A percentile compares a stretch with the other conserved stretches of the same genome.
These are phyloP conservation scores for Oceanodroma tethys DNA, from an alignment of 2,113 vertebrate genomes.

Conservation along the genomic window DNA sequence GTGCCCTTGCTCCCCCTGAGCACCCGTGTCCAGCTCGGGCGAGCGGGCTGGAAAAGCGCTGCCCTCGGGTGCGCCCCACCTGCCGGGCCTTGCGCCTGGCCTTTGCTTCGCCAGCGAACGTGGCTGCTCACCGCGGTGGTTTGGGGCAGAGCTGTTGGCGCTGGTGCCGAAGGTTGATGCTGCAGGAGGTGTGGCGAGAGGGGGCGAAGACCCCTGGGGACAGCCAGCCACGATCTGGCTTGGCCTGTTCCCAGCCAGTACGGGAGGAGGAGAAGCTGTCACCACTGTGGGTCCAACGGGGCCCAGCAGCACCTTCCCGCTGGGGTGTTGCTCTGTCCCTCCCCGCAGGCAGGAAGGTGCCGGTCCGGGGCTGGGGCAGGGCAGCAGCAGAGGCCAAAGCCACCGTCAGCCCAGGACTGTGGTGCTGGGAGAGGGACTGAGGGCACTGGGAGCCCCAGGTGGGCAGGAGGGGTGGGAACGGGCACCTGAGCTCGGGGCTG, in stretches of 20 bases:
- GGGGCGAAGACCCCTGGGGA: not conserved
- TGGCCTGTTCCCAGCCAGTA: not conserved
- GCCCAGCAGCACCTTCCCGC: not conserved
- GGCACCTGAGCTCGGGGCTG: rapidly evolving
- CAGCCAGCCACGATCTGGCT: not conserved
- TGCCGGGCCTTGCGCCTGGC: not conserved
- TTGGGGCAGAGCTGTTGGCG: not conserved
- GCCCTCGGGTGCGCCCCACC: not conserved
- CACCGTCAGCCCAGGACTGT: not conserved
- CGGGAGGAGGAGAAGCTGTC: too few species aligned
- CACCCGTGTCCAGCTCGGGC: rapidly evolving
- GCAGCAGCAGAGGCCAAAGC: not conserved
- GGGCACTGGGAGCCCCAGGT: not conserved
- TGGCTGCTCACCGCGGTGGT: rapidly evolving
- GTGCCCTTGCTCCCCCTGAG: not conserved
- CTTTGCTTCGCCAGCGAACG: rapidly evolving
- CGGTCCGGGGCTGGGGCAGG: not conserved
- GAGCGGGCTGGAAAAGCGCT: not conserved
- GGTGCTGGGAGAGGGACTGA: not conserved
- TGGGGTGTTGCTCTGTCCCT: not conserved
- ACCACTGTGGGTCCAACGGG: not conserved
- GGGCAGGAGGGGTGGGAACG: not conserved
- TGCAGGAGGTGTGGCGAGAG: not conserved
- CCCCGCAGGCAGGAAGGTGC: not conserved
- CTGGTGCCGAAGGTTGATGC: not conserved